These are phyloP conservation scores for Gymnocypris eckloni DNA, from an alignment of 2,797 vertebrate genomes.

Conservation along the genomic window DNA sequence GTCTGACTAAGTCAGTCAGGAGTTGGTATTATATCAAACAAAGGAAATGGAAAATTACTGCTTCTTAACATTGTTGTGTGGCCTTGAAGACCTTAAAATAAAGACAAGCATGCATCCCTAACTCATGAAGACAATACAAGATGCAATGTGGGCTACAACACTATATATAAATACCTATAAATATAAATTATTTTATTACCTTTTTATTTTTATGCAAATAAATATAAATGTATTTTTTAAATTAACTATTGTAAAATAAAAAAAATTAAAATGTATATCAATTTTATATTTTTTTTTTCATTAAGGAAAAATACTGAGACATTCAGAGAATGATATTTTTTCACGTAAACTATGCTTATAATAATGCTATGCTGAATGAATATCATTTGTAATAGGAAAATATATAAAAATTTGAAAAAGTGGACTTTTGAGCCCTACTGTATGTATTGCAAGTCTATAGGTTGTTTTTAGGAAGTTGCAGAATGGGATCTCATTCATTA, in stretches of 20 bases:
- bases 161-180: too few relatives aligned
- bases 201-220: neutral
- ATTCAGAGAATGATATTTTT: neutral
- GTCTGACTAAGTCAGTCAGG: neutral
- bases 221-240: neutral
- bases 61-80: neutral
- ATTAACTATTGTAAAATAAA: neutral
- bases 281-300: neutral
- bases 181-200: too few relatives aligned
- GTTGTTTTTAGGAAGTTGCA: constrained; percentile 53
- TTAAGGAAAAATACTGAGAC: neutral
- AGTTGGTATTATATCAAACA: neutral
- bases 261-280: neutral
- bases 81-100: neutral
- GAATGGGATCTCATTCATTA: constrained; percentile 43
- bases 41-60: constrained; percentile 19
- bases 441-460: neutral
- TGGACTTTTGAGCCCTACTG: constrained; percentile 16
- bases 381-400: neutral
- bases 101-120: neutral
- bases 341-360: neutral
- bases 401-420: neutral
- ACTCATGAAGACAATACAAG: neutral
- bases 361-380: neutral
- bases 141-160: too few relatives aligned